A percentile compares a stretch with the other conserved stretches of the same genome.
Conservation (phyloP, 1,140 invertebrate species). For the Caerostris extrusa region DNA sequence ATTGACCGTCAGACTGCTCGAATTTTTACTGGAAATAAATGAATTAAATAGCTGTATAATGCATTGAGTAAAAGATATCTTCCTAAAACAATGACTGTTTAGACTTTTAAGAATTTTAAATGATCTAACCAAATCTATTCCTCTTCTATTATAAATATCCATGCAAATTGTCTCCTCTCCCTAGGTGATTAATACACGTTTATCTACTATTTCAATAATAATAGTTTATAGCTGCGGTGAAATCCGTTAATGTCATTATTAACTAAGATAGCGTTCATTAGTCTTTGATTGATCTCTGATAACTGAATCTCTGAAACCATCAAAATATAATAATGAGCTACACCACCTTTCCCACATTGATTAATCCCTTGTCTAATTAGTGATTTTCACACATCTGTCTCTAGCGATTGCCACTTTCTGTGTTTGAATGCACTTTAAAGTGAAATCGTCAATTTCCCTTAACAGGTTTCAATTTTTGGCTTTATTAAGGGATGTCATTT, state of each 20-base stretch:
- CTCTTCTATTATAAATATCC: background rate
- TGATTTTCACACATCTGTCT: constrained; percentile 3
- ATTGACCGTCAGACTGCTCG: too few relatives aligned
- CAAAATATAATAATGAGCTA: constrained; percentile 38
- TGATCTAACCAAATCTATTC: background rate
- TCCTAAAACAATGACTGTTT: too few relatives aligned
- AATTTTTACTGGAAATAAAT: too few relatives aligned
- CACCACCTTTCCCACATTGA: background rate
- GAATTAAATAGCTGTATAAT: too few relatives aligned
- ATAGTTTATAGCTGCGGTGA: background rate
- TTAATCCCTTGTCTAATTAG: constrained; percentile 26
- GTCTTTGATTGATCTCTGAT: constrained; percentile 21
- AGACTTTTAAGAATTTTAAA: background rate
- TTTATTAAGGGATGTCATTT: background rate
- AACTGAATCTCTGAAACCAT: constrained; percentile 25
- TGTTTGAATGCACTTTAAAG: background rate
- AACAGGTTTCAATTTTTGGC: background rate
- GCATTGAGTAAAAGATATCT: too few relatives aligned
- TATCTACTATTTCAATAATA: constrained; percentile 1
- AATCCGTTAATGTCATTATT: constrained; percentile 28
- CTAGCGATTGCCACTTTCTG: background rate
- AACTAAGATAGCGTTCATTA: background rate
- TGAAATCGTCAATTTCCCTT: background rate
- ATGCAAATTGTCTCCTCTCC: background rate
- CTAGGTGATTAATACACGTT: background rate